These are phyloP conservation scores for Melanotaenia pygmaea DNA, from an alignment of 2,797 vertebrate species.

Conservation along the genomic window DNA sequence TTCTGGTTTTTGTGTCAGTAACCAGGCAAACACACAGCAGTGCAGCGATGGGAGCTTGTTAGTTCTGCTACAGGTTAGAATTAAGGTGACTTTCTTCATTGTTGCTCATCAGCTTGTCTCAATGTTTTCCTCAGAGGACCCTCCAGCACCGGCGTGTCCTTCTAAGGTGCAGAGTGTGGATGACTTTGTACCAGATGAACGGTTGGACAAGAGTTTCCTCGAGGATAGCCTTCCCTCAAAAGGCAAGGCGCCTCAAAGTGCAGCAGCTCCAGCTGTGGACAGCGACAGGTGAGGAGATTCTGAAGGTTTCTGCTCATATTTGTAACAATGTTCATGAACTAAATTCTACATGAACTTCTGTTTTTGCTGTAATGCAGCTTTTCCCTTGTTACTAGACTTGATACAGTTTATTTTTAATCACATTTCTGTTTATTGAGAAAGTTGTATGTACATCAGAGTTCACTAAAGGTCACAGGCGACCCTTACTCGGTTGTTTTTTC, in stretches of 20 bases:
- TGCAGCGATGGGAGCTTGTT: slow-evolving; percentile 1
- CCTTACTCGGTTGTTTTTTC: not conserved
- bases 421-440: not conserved
- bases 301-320: not conserved
- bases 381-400: too few species aligned
- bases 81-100: not conserved
- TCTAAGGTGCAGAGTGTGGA: slow-evolving; percentile 87
- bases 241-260: slow-evolving; percentile 57
- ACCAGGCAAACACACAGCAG: not conserved
- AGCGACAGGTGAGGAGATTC: slow-evolving; percentile 88
- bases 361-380: not conserved
- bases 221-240: slow-evolving; percentile 83
- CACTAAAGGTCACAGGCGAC: not conserved
- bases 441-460: not conserved
- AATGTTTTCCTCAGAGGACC: slow-evolving; percentile 66
- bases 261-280: slow-evolving; percentile 60
- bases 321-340: not conserved
- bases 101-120: not conserved
- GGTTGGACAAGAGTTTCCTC: slow-evolving; percentile 92
- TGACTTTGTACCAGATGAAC: slow-evolving; percentile 93
- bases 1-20: slow-evolving; percentile 8
- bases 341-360: not conserved
- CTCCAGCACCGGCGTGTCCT: slow-evolving; percentile 65
- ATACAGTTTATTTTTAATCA: not conserved
- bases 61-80: not conserved